Evolutionary conservation across 2,113 vertebrate species (phyloP).

Genomic region (Xiphorhynchus elegans): DNA sequence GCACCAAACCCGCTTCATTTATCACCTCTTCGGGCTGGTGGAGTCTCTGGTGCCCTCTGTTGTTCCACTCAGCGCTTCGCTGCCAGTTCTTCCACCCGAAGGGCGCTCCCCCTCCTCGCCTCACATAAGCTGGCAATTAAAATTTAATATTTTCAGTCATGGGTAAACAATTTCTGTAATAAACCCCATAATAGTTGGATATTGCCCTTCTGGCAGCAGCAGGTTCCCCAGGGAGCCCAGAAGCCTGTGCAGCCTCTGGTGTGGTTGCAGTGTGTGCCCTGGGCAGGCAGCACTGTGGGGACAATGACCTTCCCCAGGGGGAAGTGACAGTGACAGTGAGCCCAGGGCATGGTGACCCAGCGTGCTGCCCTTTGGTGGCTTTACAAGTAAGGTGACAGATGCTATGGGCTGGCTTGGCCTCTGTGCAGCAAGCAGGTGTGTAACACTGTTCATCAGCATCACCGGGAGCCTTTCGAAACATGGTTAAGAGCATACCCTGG

Average conservation of each 20-base stretch:
- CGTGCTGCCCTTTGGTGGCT: neutral
- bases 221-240: neutral
- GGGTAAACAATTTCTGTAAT: neutral
- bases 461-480: neutral
- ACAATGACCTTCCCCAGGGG: rapidly evolving
- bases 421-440: too few species aligned
- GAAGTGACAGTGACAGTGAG: neutral
- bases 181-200: neutral
- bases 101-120: rapidly evolving
- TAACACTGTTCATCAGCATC: rapidly evolving
- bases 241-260: neutral
- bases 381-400: neutral
- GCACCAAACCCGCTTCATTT: neutral
- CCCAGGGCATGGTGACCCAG: neutral
- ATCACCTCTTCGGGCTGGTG: neutral
- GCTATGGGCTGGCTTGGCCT: rapidly evolving
- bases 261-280: rapidly evolving
- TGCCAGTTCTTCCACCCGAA: neutral
- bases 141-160: neutral
- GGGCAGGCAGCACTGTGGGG: rapidly evolving
- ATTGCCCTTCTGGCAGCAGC: neutral
- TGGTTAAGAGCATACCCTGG: neutral
- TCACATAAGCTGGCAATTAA: neutral
- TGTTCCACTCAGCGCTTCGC: neutral
- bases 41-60: constrained; percentile 37